A percentile compares a stretch with the other conserved stretches of the same genome.
These are phyloP conservation scores for Calliphora vomitoria DNA, from an alignment of 2,888 invertebrate genomes.

Conservation along the genomic window DNA sequence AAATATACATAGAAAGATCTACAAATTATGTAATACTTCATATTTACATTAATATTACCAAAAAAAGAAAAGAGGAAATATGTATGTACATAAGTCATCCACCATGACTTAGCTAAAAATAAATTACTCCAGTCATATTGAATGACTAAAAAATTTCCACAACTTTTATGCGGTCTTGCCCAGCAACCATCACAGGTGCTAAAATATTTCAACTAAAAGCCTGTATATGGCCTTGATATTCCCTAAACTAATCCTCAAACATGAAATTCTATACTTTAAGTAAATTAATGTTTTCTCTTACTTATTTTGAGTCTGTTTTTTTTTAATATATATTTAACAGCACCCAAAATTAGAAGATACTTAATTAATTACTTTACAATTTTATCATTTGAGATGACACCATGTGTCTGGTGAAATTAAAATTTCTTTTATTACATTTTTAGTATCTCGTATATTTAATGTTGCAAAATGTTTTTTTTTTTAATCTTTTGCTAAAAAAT, in stretches of 20 bases:
- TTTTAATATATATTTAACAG: not conserved
- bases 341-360: constrained; percentile 12
- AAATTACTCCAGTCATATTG: not conserved
- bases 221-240: not conserved
- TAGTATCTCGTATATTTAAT: not conserved
- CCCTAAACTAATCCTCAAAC: not conserved
- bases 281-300: not conserved
- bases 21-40: not conserved
- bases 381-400: constrained; percentile 23
- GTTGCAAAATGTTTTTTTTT: not conserved
- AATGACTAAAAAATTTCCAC: not conserved
- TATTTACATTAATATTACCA: not conserved
- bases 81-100: not conserved
- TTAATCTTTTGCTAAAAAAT: not conserved
- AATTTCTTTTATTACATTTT: constrained; percentile 17
- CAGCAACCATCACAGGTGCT: not conserved
- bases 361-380: constrained; percentile 56
- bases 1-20: not conserved
- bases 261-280: not conserved
- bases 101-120: not conserved
- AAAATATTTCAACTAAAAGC: not conserved
- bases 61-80: not conserved
- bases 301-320: not conserved
- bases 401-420: constrained; percentile 30
- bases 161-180: not conserved